Percentiles rank a stretch among this genome's conserved stretches.
These are phyloP conservation scores for Chascanopsetta lugubris DNA, from an alignment of 2,113 vertebrate species.

Conservation along the genomic window DNA sequence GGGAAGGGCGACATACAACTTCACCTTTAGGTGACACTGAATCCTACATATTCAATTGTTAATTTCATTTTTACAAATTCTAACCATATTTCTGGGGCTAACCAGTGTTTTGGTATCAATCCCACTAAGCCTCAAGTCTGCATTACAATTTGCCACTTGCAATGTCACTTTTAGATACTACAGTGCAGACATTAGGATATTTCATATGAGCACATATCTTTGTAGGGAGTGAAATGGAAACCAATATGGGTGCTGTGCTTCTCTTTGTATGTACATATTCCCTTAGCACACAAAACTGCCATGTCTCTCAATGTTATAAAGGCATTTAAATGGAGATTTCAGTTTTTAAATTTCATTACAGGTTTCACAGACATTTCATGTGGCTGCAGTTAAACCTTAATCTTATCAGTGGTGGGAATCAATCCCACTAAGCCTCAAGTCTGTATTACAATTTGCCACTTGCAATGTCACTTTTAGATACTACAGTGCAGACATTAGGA, in stretches of 20 bases:
- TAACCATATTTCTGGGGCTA: background rate
- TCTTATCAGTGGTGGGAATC: background rate
- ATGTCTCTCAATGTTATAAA: background rate
- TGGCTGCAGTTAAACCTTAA: background rate
- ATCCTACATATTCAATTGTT: slow-evolving; percentile 9
- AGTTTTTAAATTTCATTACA: slow-evolving; percentile 1
- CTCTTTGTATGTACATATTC: no score
- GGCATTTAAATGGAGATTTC: slow-evolving; percentile 11
- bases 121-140: background rate
- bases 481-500: background rate
- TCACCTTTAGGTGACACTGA: no score
- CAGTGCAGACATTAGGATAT: background rate
- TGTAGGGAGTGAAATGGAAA: background rate
- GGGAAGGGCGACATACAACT: no score
- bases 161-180: background rate
- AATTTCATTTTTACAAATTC: slow-evolving; percentile 5
- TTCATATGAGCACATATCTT: background rate
- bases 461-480: background rate
- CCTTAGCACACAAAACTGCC: background rate
- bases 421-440: background rate
- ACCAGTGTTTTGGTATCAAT: background rate
- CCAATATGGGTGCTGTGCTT: background rate
- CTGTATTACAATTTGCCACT: background rate
- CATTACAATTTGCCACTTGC: background rate
- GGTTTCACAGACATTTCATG: slow-evolving; percentile 4